Base-by-base conservation (phyloP, 2,797 vertebrate genomes). In the Peromyscus attwateri region DNA sequence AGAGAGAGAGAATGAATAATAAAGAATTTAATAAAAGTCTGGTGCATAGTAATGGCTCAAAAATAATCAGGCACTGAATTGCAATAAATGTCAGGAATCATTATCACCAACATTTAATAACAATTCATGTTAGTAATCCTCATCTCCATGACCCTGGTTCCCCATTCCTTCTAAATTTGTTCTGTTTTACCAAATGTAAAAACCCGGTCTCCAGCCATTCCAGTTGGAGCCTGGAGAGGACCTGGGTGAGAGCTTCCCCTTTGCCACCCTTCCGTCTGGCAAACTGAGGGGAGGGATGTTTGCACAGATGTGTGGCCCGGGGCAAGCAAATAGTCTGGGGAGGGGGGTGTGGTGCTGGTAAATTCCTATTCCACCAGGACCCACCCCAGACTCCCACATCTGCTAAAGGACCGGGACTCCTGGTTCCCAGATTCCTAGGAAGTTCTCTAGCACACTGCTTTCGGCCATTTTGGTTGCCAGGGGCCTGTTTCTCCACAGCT, bases 241-340 rank as follows among this genome's bases (percentile, higher is more conserved):
- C 57, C 70, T 90, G 57, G 62, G 43, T 43, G 52, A 40, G 79
- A 70, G 27, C 70, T 37, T 92, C 80, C 66, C 52, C 43, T 83
- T 66, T 60, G 55, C 90, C 52, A 91, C 70, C 81, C 85, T 92
- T 89, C 91, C 73, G 25, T 80, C 55, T 89, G 34, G 80, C 83
- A 95, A 77, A 40, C 89, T 25, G 75, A 88, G 71, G 68, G n/a
- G 25, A 92, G 70, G 64, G 90, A 73, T 95, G 31, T 94, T 95
- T 83, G 80, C 80, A 80, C 71, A 84, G 87, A 95, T 95, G 68
- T 93, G 85, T 92, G 92, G 89, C 66, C 49, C 8, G n/a, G 88
- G 62, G 76, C 68, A 27, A 77, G 43, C 84, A 90, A 57, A 91
- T 77, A 17, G 49, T 95, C 71, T 68, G 75, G 75, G 87, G 57